Evolutionary conservation across 2,797 vertebrate species (phyloP).

Genomic region (Phoxinus dragarum): DNA sequence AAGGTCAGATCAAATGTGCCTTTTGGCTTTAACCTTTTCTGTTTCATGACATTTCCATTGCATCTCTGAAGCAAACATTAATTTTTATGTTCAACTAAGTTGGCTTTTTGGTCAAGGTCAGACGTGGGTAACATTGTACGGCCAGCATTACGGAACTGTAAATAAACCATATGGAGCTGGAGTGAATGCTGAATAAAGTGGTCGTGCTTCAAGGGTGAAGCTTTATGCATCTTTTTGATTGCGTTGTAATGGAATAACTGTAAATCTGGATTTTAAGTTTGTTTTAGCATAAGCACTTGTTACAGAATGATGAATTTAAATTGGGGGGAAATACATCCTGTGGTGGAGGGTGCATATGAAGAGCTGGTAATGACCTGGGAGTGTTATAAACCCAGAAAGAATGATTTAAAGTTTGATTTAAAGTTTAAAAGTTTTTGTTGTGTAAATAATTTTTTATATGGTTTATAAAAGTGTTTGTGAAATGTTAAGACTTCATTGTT

Average conservation of each 20-base stretch:
- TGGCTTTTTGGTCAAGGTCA: constrained; percentile 6
- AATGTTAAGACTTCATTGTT: constrained; percentile 52
- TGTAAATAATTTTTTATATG: constrained; percentile 46
- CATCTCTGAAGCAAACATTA: constrained; percentile 53
- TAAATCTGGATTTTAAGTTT: constrained; percentile 40
- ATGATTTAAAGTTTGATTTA: too few relatives aligned
- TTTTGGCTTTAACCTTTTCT: constrained; percentile 65
- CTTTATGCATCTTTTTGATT: neutral
- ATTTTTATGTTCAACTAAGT: constrained; percentile 24
- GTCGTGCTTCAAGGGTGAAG: neutral
- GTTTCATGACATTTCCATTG: constrained; percentile 39
- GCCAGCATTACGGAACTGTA: neutral
- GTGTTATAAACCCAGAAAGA: neutral
- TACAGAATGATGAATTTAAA: neutral
- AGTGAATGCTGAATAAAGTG: constrained; percentile 3
- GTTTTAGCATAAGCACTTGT: constrained; percentile 35
- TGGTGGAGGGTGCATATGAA: constrained; percentile 27
- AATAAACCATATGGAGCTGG: constrained; percentile 1
- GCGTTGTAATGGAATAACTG: constrained; percentile 34
- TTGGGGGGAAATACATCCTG: neutral
- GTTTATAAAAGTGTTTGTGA: constrained; percentile 35
- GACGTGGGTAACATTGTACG: neutral
- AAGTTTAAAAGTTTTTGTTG: constrained; percentile 23
- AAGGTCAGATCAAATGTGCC: constrained; percentile 75
- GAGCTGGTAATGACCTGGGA: constrained; percentile 9